Percentiles rank a stretch among this genome's conserved stretches.
phyloP scores from a whole-genome alignment of 1,140 invertebrate genomes.

The Ceratosolen fusciceps region DNA sequence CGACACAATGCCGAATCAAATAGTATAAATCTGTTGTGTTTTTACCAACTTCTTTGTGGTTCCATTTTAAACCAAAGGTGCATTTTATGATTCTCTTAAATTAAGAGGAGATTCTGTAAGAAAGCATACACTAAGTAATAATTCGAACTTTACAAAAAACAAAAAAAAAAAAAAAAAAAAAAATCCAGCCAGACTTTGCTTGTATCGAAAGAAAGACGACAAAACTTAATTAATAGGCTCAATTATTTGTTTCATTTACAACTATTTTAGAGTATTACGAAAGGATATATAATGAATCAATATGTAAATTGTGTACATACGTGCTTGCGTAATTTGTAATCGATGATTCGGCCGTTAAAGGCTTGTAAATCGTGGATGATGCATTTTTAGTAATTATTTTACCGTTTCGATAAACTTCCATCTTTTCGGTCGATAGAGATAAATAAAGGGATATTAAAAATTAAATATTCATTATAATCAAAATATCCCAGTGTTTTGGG shows the following conservation, averaged over 20 bases:
- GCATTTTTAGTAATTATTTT: slow-evolving; percentile 31
- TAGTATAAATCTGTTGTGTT: slow-evolving; percentile 2
- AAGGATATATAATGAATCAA: slow-evolving; percentile 24
- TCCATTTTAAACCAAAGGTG: slow-evolving; percentile 34
- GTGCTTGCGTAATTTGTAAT: slow-evolving; percentile 31
- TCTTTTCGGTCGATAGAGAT: background rate
- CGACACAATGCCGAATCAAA: background rate
- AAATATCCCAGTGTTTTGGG: slow-evolving; percentile 14
- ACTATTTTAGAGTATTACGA: slow-evolving; percentile 26
- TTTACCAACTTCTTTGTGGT: slow-evolving; percentile 12
- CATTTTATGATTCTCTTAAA: slow-evolving; percentile 39
- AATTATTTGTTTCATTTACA: slow-evolving; percentile 20
- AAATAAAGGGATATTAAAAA: slow-evolving; percentile 13
- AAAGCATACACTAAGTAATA: slow-evolving; percentile 10
- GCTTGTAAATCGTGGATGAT: slow-evolving; percentile 8
- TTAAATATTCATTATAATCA: slow-evolving; percentile 5
- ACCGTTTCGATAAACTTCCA: background rate
- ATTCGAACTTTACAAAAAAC: slow-evolving; percentile 11
- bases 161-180: no score
- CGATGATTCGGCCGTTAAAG: slow-evolving; percentile 15
- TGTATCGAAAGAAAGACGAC: no score
- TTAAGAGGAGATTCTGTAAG: slow-evolving; percentile 37
- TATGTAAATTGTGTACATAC: slow-evolving; percentile 51
- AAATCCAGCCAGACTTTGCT: slow-evolving; percentile 14
- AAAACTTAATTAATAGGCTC: slow-evolving; percentile 30